Conservation (phyloP, 1,140 invertebrate species). For the Temnothorax longispinosus region DNA sequence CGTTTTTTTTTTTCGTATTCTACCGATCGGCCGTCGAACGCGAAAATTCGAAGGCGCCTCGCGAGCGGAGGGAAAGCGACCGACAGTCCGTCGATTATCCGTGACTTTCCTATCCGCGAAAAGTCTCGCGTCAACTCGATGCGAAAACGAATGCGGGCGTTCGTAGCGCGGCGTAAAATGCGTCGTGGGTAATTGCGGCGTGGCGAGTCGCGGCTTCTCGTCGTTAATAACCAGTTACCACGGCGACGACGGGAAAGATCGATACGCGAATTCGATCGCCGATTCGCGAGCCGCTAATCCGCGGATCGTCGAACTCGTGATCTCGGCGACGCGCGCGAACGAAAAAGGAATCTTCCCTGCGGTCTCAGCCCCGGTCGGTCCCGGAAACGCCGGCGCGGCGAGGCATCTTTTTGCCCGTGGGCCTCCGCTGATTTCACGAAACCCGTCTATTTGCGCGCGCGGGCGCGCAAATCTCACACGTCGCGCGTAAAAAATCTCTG, state of each 20-base stretch:
- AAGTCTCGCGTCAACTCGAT: no score
- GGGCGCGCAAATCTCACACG: not conserved
- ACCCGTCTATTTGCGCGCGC: not conserved
- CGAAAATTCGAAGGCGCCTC: not conserved
- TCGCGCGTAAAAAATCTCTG: not conserved
- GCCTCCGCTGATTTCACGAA: not conserved
- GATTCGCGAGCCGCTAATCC: not conserved
- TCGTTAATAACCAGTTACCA: not conserved
- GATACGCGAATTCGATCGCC: not conserved
- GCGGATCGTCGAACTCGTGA: not conserved
- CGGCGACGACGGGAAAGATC: not conserved
- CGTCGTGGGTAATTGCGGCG: not conserved
- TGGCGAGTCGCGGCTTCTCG: not conserved
- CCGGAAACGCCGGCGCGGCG: not conserved
- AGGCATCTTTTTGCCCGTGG: not conserved
- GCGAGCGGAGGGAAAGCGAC: not conserved
- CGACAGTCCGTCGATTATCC: not conserved
- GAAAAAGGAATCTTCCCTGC: no score
- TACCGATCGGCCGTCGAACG: not conserved
- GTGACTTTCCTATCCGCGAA: not conserved
- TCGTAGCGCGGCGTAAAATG: not conserved
- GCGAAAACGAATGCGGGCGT: no score
- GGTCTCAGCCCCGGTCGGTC: not conserved
- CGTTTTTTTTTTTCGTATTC: not conserved
- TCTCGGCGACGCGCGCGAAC: not conserved